Percentiles rank a stretch among this genome's conserved stretches.
Evolutionary conservation across 1,140 invertebrate genomes (phyloP).

Genomic region (Anadara kagoshimensis): DNA sequence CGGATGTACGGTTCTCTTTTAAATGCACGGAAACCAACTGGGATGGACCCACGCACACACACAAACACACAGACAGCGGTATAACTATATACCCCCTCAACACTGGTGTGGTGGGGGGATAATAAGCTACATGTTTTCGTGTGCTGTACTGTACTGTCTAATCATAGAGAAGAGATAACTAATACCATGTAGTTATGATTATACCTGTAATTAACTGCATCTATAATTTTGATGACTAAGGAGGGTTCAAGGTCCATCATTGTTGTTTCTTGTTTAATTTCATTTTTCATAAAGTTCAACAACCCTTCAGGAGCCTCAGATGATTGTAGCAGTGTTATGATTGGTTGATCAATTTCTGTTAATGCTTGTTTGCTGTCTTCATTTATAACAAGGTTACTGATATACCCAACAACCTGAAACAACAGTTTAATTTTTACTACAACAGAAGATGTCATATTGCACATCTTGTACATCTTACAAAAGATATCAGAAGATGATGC

Average conservation of each 20-base stretch:
- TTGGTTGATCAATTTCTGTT: conserved; percentile 40
- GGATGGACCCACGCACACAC: no score
- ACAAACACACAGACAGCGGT: no score
- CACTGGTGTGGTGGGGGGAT: no score
- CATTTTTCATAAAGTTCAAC: conserved; percentile 30
- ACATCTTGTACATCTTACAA: not conserved
- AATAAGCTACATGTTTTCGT: no score
- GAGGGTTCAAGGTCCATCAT: conserved; percentile 52
- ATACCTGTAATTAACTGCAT: conserved; percentile 55
- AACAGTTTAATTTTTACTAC: not conserved
- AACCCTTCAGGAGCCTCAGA: conserved; percentile 21
- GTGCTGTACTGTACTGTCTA: no score
- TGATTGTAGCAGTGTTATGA: conserved; percentile 27
- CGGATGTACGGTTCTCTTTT: no score
- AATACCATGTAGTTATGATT: no score
- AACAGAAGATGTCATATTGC: no score
- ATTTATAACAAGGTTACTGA: conserved; percentile 47
- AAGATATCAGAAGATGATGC: not conserved
- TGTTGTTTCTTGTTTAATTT: conserved; percentile 40
- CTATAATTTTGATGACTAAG: conserved; percentile 46
- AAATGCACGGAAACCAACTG: no score
- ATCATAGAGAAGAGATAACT: no score
- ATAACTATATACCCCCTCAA: no score
- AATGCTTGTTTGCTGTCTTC: conserved; percentile 43
- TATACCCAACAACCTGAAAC: conserved; percentile 36